Percentiles rank a stretch among this genome's conserved stretches.
phyloP scores from a whole-genome alignment of 2,888 invertebrate genomes.

The Coelinius sp. region DNA sequence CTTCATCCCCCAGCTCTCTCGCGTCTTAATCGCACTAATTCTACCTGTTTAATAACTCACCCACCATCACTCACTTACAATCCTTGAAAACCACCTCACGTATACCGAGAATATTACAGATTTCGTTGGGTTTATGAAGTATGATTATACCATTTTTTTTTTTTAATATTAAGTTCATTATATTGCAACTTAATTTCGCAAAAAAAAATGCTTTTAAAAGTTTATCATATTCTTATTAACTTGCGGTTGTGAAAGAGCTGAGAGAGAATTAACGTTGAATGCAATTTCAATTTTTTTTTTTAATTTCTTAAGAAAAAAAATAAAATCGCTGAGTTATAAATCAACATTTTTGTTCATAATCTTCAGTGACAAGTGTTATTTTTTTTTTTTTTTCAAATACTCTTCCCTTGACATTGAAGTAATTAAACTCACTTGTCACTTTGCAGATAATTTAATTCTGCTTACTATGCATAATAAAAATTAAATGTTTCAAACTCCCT shows the following conservation, averaged over 20 bases:
- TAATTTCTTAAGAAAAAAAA: too few relatives aligned
- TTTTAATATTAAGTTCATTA: not conserved
- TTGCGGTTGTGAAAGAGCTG: not conserved
- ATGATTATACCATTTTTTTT: not conserved
- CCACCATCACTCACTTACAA: not conserved
- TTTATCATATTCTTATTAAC: not conserved
- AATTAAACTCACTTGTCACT: not conserved
- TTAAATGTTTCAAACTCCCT: not conserved
- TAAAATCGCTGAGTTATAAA: too few relatives aligned
- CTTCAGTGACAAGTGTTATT: too few relatives aligned
- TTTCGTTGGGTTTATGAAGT: not conserved
- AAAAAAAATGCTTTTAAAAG: not conserved
- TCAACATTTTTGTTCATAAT: not conserved
- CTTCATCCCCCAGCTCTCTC: slow-evolving; percentile 3
- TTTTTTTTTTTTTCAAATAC: not conserved
- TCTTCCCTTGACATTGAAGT: not conserved
- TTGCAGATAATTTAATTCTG: not conserved
- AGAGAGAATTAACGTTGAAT: not conserved
- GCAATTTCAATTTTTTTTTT: not conserved
- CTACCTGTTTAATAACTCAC: slow-evolving; percentile 2
- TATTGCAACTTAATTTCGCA: not conserved
- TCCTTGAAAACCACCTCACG: not conserved
- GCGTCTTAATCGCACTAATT: slow-evolving; percentile 16
- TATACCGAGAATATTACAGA: not conserved
- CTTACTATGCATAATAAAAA: not conserved